Evolutionary conservation across 2,113 vertebrate genomes (phyloP), one percentile per base, ranked within the genome.

Genomic region (Chaenogobius annularis): DNA sequence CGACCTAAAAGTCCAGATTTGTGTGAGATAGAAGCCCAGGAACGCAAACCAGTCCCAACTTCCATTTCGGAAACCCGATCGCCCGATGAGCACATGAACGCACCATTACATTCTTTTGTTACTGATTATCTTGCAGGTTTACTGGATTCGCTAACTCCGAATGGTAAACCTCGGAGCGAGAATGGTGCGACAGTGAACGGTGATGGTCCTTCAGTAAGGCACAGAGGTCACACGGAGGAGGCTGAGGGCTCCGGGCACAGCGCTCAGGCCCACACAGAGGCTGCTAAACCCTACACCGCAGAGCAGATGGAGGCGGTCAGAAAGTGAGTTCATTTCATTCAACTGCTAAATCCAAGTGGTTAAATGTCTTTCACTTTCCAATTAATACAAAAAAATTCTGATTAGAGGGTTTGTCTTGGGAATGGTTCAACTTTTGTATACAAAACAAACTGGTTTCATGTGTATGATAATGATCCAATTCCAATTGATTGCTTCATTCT

Each of bases 281-380:
- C 93, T 59, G 86, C 87, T 75, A 98, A 97, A 81, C 76, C 95
- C 66, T 99, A 95, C 88, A 95, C 95, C 3, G 82, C 93, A 43
- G 97, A 99, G 66, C 97, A 99, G 87, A 83, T 97, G 79, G 97
- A 96, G 0, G 95, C 97, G 0, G 97, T 99, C 75, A 98, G 93
- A 88, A 97, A 96, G 98, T 99, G 20, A 75, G 89, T 87, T n/a
- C 15, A 14, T 40, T 46, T 58, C 12, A 58, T 14, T 5, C 11
- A 14, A 12, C 11, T 22, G 54, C n/a, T 10, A 22, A 13, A 20
- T 22, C 54, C 10, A 55, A 55, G n/a, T n/a, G 10, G 54, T 10
- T 62, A 19, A 37, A 37, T n/a, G 14, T 19, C 15, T 19, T 19
- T 3, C 19, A 63, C 35, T n/a, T 43, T 63, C 3, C 61, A 9